These are phyloP conservation scores for Agrilus biguttatus DNA, from an alignment of 2,888 invertebrate species.

Conservation along the genomic window DNA sequence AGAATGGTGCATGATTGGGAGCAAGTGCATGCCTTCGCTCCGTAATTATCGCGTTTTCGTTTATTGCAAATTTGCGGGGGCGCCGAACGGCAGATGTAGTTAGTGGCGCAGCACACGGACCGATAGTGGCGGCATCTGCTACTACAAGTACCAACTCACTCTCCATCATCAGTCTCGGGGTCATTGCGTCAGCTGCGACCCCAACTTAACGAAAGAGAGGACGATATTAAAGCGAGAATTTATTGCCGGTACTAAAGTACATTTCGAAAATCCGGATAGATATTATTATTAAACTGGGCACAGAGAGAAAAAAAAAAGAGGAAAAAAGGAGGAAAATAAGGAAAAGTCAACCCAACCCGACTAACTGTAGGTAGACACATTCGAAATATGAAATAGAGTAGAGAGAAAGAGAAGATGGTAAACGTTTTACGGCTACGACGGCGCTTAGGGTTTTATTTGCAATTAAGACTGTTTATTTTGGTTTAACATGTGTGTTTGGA, in stretches of 20 bases:
- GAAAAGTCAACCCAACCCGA: too few relatives aligned
- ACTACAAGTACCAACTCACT: conserved; percentile 23
- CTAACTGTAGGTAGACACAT: background rate
- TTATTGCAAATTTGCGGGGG: conserved; percentile 17
- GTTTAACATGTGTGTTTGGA: conserved; percentile 8
- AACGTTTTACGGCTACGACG: conserved; percentile 11
- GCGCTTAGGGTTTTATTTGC: conserved; percentile 12
- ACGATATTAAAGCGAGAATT: conserved; percentile 33
- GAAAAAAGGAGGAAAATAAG: too few relatives aligned
- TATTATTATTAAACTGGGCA: background rate
- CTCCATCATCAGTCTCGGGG: conserved; percentile 22
- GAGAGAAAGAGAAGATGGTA: background rate
- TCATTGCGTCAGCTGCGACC: conserved; percentile 31
- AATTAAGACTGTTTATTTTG: conserved; percentile 17
- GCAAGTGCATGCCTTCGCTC: conserved; percentile 7
- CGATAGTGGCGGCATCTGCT: conserved; percentile 18
- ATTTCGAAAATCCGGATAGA: background rate
- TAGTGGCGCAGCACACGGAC: too few relatives aligned
- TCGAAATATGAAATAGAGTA: background rate
- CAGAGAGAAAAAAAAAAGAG: background rate
- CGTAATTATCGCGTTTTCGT: conserved; percentile 24
- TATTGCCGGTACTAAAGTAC: conserved; percentile 18
- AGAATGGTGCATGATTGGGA: background rate
- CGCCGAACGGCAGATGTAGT: conserved; percentile 11
- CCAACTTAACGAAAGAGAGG: conserved; percentile 16